Conservation (phyloP, 2,797 vertebrate species). For the Hybognathus amarus region DNA sequence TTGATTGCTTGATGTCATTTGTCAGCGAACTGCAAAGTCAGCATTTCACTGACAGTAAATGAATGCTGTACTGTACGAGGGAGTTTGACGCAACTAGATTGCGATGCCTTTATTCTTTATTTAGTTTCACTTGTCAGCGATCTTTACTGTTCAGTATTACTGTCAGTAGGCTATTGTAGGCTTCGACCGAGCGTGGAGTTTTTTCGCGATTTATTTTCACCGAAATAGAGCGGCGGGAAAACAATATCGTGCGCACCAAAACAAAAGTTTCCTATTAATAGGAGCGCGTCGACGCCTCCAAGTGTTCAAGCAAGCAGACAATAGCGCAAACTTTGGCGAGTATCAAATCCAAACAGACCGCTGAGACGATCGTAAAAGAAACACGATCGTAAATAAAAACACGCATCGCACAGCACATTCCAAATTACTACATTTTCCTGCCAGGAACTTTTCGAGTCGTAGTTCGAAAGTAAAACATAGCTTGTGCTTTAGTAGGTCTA, state of each 20-base stretch:
- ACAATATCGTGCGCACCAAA: conserved; percentile 46
- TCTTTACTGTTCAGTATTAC: neutral
- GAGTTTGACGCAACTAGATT: neutral
- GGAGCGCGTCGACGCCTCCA: conserved; percentile 68
- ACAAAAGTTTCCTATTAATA: conserved; percentile 44
- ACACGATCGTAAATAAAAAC: neutral
- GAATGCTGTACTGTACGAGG: neutral
- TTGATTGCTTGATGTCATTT: neutral
- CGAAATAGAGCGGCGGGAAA: conserved; percentile 30
- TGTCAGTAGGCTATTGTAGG: no score
- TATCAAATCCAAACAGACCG: neutral
- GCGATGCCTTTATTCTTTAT: neutral
- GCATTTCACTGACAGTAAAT: neutral
- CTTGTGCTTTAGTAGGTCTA: no score
- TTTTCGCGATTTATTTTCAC: conserved; percentile 22
- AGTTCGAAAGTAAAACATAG: neutral
- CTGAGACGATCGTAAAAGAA: neutral
- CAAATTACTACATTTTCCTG: neutral
- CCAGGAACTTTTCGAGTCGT: neutral
- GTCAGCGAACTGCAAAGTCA: neutral
- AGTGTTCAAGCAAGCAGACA: conserved; percentile 11
- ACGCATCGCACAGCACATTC: no score
- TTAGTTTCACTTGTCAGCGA: neutral
- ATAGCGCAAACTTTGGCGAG: neutral
- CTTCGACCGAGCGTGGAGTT: neutral